phyloP scores from a whole-genome alignment of 2,888 invertebrate species.

The Choreutis nemorana region DNA sequence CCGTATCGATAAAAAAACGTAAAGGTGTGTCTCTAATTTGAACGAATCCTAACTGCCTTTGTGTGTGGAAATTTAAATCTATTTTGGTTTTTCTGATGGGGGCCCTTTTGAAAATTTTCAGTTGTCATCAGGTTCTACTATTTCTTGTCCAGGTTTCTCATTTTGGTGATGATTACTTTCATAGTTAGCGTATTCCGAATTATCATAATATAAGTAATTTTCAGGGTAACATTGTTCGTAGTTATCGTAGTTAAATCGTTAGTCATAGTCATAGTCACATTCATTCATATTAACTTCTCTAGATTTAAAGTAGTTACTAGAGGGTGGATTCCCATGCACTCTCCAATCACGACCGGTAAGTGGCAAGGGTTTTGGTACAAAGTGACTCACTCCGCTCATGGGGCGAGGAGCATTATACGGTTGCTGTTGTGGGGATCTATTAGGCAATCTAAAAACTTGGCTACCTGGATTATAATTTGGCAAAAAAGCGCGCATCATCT shows the following conservation, averaged over 20 bases:
- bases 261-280: not conserved
- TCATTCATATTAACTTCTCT: not conserved
- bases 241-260: not conserved
- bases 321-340: not conserved
- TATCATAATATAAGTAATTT: not conserved
- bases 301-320: not conserved
- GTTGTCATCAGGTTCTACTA: no score
- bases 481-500: not conserved
- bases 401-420: not conserved
- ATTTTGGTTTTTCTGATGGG: slow-evolving; percentile 11
- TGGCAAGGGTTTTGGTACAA: not conserved
- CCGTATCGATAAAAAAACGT: slow-evolving; percentile 14
- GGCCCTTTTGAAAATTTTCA: no score
- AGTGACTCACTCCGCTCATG: not conserved
- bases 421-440: not conserved
- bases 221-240: not conserved
- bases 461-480: not conserved
- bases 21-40: slow-evolving; percentile 13
- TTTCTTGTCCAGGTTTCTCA: no score
- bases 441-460: not conserved
- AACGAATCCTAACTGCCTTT: slow-evolving; percentile 13
- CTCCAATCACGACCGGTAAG: not conserved
- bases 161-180: not conserved
- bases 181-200: not conserved
- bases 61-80: slow-evolving; percentile 15